Evolutionary conservation across 2,113 vertebrate genomes (phyloP).

Genomic region (Perccottus glenii): DNA sequence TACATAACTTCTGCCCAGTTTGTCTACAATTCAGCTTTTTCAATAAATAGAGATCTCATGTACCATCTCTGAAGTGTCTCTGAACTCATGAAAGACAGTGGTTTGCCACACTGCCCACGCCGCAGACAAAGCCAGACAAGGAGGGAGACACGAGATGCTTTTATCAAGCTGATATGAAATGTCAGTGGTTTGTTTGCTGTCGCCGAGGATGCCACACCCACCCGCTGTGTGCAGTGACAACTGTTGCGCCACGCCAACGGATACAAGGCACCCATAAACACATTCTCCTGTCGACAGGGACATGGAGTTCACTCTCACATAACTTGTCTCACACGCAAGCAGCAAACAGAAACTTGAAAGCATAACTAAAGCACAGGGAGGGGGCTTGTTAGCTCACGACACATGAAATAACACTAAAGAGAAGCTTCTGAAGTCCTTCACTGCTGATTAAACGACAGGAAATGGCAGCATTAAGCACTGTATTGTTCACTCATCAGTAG

Average conservation of each 20-base stretch:
- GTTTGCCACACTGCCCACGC: constrained; percentile 29
- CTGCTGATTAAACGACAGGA: constrained; percentile 52
- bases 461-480: constrained; percentile 33
- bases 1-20: no score
- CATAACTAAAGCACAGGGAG: constrained; percentile 23
- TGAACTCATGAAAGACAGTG: constrained; percentile 29
- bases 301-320: constrained; percentile 45
- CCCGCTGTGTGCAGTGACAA: constrained; percentile 55
- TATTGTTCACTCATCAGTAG: constrained; percentile 37
- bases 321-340: constrained; percentile 49
- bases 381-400: background rate
- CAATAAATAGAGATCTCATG: constrained; percentile 30
- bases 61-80: constrained; percentile 18
- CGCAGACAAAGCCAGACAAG: constrained; percentile 10
- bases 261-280: constrained; percentile 46
- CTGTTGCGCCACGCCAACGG: constrained; percentile 38
- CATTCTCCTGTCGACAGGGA: constrained; percentile 39
- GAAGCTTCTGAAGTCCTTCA: constrained; percentile 22
- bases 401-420: constrained; percentile 4
- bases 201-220: constrained; percentile 40
- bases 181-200: constrained; percentile 65
- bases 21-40: no score
- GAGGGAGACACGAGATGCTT: constrained; percentile 23
- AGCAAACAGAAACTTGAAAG: constrained; percentile 44
- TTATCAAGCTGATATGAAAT: constrained; percentile 41